Conservation (phyloP, 2,888 invertebrate genomes). For the Julus scandinavius region DNA sequence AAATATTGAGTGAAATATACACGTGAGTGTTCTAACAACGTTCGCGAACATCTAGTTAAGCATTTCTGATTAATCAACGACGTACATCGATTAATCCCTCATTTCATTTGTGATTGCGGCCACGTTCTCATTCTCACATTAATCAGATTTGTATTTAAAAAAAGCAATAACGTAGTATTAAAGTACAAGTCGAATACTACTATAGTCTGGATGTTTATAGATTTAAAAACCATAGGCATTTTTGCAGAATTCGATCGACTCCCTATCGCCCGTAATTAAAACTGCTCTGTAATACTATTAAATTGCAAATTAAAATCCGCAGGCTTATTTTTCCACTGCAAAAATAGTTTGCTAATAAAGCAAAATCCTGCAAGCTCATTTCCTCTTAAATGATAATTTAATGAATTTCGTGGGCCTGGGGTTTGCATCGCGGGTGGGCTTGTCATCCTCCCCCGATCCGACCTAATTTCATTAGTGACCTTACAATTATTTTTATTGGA, state of each 20-base stretch:
- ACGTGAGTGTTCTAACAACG: too few relatives aligned
- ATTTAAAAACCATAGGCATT: not conserved
- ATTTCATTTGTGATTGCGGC: too few relatives aligned
- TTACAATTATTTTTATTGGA: constrained; percentile 45
- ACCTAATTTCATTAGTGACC: constrained; percentile 37
- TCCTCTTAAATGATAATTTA: constrained; percentile 11
- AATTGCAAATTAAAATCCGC: not conserved
- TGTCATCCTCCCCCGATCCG: not conserved
- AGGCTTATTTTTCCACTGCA: not conserved
- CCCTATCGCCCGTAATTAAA: constrained; percentile 6
- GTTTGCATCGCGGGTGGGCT: not conserved
- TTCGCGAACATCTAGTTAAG: too few relatives aligned
- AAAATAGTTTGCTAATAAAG: not conserved
- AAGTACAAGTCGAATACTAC: too few relatives aligned
- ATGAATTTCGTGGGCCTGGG: not conserved
- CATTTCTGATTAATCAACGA: too few relatives aligned
- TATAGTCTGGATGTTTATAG: not conserved
- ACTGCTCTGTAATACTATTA: not conserved
- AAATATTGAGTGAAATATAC: too few relatives aligned
- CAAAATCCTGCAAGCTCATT: constrained; percentile 20
- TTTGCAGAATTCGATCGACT: not conserved
- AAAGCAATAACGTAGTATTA: too few relatives aligned
- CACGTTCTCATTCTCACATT: too few relatives aligned
- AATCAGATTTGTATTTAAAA: too few relatives aligned
- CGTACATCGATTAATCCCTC: too few relatives aligned